A percentile compares a stretch with the other conserved stretches of the same genome.
Evolutionary conservation across 2,888 invertebrate species (phyloP).

Genomic region (Eupithecia subfuscata): DNA sequence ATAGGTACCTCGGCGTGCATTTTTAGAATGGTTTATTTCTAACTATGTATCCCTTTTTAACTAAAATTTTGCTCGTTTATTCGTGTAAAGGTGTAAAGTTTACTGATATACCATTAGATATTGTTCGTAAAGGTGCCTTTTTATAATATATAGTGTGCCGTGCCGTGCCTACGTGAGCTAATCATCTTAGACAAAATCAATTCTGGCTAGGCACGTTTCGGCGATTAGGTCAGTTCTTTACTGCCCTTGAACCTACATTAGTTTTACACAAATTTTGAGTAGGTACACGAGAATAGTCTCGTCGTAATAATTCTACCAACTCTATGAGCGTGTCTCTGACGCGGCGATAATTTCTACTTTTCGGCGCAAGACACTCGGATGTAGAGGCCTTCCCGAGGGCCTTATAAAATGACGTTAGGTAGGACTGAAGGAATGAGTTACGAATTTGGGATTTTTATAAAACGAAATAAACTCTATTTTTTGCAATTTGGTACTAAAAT

Average conservation of each 20-base stretch:
- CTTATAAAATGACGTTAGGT: background rate
- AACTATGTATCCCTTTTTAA: too few species aligned
- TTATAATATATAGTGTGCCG: too few species aligned
- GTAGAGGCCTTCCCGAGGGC: background rate
- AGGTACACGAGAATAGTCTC: background rate
- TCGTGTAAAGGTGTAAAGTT: too few species aligned
- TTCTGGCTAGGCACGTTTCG: conserved; percentile 6
- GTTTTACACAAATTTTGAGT: background rate
- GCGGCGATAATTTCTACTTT: background rate
- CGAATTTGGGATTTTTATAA: background rate
- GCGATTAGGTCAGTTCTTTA: background rate
- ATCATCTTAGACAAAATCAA: conserved; percentile 4
- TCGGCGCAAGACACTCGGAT: background rate
- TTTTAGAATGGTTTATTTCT: too few species aligned
- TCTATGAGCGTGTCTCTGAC: background rate
- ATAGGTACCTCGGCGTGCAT: too few species aligned
- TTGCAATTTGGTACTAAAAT: background rate
- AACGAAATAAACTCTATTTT: background rate
- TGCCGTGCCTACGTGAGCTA: background rate
- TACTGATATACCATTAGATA: too few species aligned
- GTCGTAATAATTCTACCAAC: background rate
- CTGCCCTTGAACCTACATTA: background rate
- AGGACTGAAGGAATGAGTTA: background rate
- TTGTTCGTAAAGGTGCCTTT: too few species aligned
- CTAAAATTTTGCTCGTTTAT: too few species aligned